Percentiles rank a stretch among this genome's conserved stretches.
phyloP scores from a whole-genome alignment of 2,113 vertebrate genomes.

The Uria aalge region DNA sequence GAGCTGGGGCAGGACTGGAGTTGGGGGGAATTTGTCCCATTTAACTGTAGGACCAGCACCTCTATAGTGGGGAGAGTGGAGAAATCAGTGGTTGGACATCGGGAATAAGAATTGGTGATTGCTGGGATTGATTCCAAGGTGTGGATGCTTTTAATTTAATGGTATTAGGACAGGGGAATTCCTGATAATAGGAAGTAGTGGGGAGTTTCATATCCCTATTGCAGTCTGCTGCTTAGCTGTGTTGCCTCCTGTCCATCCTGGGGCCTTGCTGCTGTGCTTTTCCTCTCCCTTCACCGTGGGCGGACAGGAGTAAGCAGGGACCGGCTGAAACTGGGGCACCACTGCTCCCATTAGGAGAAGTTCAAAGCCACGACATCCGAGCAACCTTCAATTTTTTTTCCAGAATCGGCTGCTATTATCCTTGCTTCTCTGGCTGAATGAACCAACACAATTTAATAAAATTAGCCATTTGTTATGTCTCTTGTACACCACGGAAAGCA shows the following conservation, averaged over 20 bases:
- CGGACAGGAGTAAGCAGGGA: neutral
- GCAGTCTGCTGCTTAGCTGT: neutral
- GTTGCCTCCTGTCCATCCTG: rapidly evolving
- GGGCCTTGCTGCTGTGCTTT: neutral
- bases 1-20: neutral
- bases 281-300: neutral
- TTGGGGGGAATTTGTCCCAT: neutral
- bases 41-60: neutral
- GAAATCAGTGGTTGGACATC: neutral
- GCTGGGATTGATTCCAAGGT: neutral
- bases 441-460: slow-evolving; percentile 32
- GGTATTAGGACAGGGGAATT: neutral
- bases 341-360: neutral
- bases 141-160: neutral
- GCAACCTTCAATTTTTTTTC: neutral
- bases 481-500: slow-evolving; percentile 28
- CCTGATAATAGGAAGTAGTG: neutral
- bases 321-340: neutral
- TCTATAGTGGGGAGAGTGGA: neutral
- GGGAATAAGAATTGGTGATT: neutral
- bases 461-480: slow-evolving; percentile 40
- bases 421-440: slow-evolving; percentile 9
- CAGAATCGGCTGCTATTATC: neutral
- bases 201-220: neutral
- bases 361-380: rapidly evolving